Base-by-base conservation (phyloP, 2,113 vertebrate species). In the Parus major region DNA sequence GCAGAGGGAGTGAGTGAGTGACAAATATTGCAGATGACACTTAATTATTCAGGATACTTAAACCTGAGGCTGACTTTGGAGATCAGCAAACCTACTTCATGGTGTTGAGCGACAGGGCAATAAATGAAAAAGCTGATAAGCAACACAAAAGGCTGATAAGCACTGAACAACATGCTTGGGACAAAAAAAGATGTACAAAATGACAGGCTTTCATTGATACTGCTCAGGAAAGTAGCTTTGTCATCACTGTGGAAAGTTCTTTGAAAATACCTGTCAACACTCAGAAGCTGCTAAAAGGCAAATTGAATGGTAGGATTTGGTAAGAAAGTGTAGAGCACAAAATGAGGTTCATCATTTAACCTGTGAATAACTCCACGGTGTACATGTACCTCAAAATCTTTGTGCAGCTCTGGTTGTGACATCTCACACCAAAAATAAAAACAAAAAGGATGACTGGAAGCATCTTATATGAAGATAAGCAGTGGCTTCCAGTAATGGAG, bases 171-270 rank as follows among this genome's bases (percentile, higher is more conserved):
- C 5, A 1, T 29, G 31, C 20, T 86, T 49, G 9, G 11, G 42
- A 41, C 28, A 75, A 63, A 71, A 94, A 60, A 82, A 46, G 9
- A 70, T 20, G 6, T 8, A 61, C 3, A 2, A 50, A 39, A 63
- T 81, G n/a, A 68, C 1, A 3, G 44, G 17, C 17, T 36, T 80
- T 44, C 78, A 18, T 42, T 53, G 39, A 14, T 89, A 29, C 20
- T 5, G 4, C 44, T 92, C 33, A 71, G 35, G 52, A 90, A 88
- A 93, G 33, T 0, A 0, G 25, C 36, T 82, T 82, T 90, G 65
- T 85, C 56, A 75, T 78, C 46, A 73, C 11, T 35, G 39, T 76
- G 61, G 70, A 92, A 92, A 88, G 22, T 55, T 76, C 33, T 90
- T 33, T 79, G 61, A 64, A 89, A 81, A 36, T 55, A 77, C 73